Base-by-base conservation (phyloP, 2,888 invertebrate genomes). In the Phortica magna region DNA sequence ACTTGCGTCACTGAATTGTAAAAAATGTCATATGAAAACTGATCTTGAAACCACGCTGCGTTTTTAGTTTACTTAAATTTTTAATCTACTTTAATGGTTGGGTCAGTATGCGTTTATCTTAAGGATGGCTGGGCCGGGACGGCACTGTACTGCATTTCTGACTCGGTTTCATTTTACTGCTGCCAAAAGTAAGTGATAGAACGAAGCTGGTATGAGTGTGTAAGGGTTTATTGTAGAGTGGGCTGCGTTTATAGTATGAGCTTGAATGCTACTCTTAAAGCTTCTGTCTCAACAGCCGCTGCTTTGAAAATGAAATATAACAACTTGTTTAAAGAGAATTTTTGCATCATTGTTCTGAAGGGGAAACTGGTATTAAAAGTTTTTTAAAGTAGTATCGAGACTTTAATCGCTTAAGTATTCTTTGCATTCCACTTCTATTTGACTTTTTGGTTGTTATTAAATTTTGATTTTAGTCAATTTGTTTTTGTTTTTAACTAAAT, bases 91-190 rank as follows among this genome's bases (percentile, higher is more conserved):
- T 48, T 48, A 12, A 7, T 14, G 10, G 14, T 48, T 48, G 48
- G 31, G 48, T 48, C 48, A 1, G 7, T 7, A 2, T 48, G 48
- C 48, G 48, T 14, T 48, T 31, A 31, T 4, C 48, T 48, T 9
- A 61, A 61, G 6, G 53, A 67, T 76, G 78, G 76, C 79, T 77
- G 79, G 71, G 71, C 73, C 77, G 82, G 85, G 88, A 87, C 88
- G 88, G 85, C 84, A 78, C 82, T 77, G 76, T 83, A 77, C 83
- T 88, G 84, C 83, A 83, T 68, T 41, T 7, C 14, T 71, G 48
- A 70, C 65, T 65, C 65, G 65, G 41, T 39, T 65, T 65, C 14
- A 31, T 39, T 65, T 65, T 31, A 31, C 31, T 31, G 31, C 31
- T 31, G 31, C 31, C 31, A 31, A 31, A 31, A 31, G 31, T 31